Conservation (phyloP, 2,888 invertebrate genomes). For the Ischnus inquisitorius region DNA sequence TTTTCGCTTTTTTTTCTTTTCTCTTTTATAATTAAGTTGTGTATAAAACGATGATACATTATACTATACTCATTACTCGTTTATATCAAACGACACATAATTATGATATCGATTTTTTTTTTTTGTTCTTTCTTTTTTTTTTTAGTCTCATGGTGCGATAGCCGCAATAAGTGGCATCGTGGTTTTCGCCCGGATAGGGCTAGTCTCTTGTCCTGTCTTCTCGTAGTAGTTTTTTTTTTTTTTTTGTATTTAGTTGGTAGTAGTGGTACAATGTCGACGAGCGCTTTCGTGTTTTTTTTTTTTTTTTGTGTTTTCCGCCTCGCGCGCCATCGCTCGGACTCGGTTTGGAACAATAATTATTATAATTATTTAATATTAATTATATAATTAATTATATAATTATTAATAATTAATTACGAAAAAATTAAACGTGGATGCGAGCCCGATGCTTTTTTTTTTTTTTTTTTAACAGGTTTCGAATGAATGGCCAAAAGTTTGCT, state of each 20-base stretch:
- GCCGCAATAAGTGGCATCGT: constrained; percentile 79
- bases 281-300: no score
- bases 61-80: constrained; percentile 81
- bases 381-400: no score
- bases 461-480: constrained; percentile 78
- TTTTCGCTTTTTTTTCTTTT: constrained; percentile 19
- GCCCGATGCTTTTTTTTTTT: constrained; percentile 26
- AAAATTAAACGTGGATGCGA: constrained; percentile 54
- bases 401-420: no score
- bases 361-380: no score
- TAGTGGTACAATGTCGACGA: constrained; percentile 77
- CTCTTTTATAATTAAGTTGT: constrained; percentile 75
- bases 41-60: constrained; percentile 85
- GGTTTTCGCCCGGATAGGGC: constrained; percentile 78
- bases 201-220: constrained; percentile 83
- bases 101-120: constrained; percentile 83
- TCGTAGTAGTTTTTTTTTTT: constrained; percentile 48
- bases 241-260: constrained; percentile 18
- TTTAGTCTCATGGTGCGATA: constrained; percentile 84
- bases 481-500: constrained; percentile 79
- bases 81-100: constrained; percentile 85
- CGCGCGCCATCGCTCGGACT: constrained; percentile 68
- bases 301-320: constrained; percentile 21
- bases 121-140: constrained; percentile 66
- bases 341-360: constrained; percentile 54